Base-by-base conservation (phyloP, 2,797 vertebrate species). In the Salarias fasciatus region DNA sequence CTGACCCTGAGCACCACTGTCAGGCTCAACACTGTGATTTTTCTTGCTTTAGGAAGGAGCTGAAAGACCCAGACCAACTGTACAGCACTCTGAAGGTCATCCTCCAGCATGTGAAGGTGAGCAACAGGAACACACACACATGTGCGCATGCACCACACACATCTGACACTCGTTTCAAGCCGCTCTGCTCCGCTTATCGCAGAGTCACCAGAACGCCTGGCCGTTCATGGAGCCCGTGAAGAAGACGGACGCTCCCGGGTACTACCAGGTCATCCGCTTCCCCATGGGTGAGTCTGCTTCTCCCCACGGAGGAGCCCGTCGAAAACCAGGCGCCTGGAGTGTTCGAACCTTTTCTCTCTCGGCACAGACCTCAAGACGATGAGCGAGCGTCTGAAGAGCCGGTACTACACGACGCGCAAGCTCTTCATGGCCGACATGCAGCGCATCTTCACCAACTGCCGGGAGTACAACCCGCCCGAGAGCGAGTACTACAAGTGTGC, bases 171-270 rank as follows among this genome's bases (percentile, higher is more conserved):
- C 30, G 33, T 42, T 46, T 52, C 45, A 61, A n/a, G 75, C 55
- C 43, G 15, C 15, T 13, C 15, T 35, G 4, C 0, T 86, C 75
- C 87, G 54, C 87, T 63, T 91, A 74, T 86, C 69, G 78, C 80
- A 99, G 98, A 97, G 94, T 88, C 98, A 99, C 86, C 97, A 94
- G 90, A 99, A 96, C 55, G 97, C 96, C 79, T 99, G 98, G 98
- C 97, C 98, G 71, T 99, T 99, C 90, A 99, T 99, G 97, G 98
- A 99, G 90, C 98, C 98, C 1, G 98, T 99, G 88, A 99, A 99
- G 93, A 99, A 96, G 91, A 98, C 95, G 13, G 98, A 99, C 82
- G 98, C 98, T 45, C 98, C 98, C 12, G 97, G 97, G 85, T 99
- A 99, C 90, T 99, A 99, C 93, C 96, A 99, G 93, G 96, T 98